A percentile compares a stretch with the other conserved stretches of the same genome.
These are phyloP conservation scores for Troides helena DNA, from an alignment of 2,888 invertebrate genomes.

Conservation along the genomic window DNA sequence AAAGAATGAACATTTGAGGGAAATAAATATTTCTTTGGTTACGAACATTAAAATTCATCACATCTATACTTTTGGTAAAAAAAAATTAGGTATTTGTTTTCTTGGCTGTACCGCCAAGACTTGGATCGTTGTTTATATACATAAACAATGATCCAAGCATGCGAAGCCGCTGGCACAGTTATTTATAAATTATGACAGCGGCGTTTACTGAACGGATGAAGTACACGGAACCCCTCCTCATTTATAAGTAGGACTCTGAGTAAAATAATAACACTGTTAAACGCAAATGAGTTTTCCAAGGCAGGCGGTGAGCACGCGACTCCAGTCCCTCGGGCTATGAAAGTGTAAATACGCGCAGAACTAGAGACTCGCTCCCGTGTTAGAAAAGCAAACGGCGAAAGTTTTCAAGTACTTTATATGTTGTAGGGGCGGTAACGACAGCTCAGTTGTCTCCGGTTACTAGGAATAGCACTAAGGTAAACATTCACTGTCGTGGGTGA, in stretches of 20 bases:
- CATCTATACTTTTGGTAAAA: too few species aligned
- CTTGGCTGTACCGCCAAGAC: too few species aligned
- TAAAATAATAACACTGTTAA: slow-evolving; percentile 24
- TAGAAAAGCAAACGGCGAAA: slow-evolving; percentile 11
- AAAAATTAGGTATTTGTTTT: too few species aligned
- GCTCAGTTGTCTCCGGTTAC: too few species aligned
- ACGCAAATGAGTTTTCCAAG: slow-evolving; percentile 25
- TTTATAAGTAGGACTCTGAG: background rate
- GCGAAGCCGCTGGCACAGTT: slow-evolving; percentile 1
- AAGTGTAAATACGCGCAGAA: slow-evolving; percentile 13
- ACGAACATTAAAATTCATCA: too few species aligned
- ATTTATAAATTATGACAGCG: slow-evolving; percentile 25
- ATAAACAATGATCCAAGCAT: too few species aligned
- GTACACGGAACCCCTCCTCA: background rate
- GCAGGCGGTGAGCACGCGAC: slow-evolving; percentile 21
- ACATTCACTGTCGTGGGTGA: too few species aligned
- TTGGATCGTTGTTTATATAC: too few species aligned
- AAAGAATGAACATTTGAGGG: too few species aligned
- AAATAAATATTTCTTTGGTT: too few species aligned
- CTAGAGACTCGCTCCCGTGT: background rate
- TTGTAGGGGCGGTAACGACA: too few species aligned
- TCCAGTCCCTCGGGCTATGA: slow-evolving; percentile 22
- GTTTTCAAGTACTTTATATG: background rate
- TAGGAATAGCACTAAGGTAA: too few species aligned
- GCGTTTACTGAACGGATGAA: slow-evolving; percentile 19